Evolutionary conservation across 2,797 vertebrate genomes (phyloP), one percentile per base, ranked within the genome.

Genomic region (Danio choprae): DNA sequence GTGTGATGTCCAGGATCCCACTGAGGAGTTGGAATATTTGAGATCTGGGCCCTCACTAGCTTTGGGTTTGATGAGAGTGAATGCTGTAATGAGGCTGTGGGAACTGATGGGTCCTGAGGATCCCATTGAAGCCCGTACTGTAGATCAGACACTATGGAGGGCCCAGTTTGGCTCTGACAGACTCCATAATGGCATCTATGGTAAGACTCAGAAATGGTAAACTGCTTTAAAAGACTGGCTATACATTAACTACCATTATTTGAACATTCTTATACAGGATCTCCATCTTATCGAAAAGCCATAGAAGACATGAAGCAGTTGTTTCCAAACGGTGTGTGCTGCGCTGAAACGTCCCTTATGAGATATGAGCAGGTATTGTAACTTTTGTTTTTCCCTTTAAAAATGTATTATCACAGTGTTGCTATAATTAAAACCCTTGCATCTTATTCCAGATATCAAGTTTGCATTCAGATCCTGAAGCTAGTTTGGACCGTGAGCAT

Each of bases 251-350:
- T 48, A 29, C 67, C 18, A 43, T 3, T 8, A 3, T 87, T 1
- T 86, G 60, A 81, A 63, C 48, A 18, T 41, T 74, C 0, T 60
- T 1, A 53, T 63, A 20, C 77, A 95, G 94, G 90, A 85, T 94
- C 92, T n/a, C 44, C 16, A 50, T 93, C 90, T 68, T 91, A 92
- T 82, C 71, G 84, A 18, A 81, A 80, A 77, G 92, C 92, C 41
- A 80, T 91, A 20, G 67, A 46, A 84, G 91, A 94, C 82, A 82
- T 91, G 72, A 92, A 89, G 84, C 74, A 84, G 78, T 79, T 94
- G 85, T 95, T 95, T 79, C 91, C 91, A 74, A 90, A 93, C 67
- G 92, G 91, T 12, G 82, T 95, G 55, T 91, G 93, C 84, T 91
- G 87, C 40, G 50, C 84, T 0, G 67, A 89, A 22, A 87, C 79